Evolutionary conservation across 2,113 vertebrate species (phyloP), one percentile per base, ranked within the genome.

Genomic region (Caranx ignobilis): DNA sequence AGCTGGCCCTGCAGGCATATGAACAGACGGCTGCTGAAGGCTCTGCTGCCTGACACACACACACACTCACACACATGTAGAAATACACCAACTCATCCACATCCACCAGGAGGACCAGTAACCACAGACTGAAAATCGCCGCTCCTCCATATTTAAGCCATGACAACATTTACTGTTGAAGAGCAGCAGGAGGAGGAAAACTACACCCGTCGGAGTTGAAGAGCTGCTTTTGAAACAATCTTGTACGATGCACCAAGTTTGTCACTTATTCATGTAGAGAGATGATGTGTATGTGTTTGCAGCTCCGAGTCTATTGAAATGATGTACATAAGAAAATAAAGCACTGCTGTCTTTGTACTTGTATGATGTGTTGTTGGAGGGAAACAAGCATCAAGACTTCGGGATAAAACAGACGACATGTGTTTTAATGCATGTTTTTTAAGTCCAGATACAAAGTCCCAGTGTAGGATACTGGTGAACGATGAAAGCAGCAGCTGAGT

Each of bases 1-100:
- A 97, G 75, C 90, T 99, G 85, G 96, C 96, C 52, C 92, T 99
- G 62, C 97, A 98, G 73, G 94, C 95, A 18, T 95, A 95, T 8
- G 91, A 96, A 83, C 94, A 97, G 91, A 67, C 86, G 18, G 56
- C 77, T 6, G 80, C 75, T 4, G 12, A 89, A 47, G 87, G 65
- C 64, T 79, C 93, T 6, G 73, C 83, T 18, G 79, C 61, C 34
- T 91, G 70, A 90, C 39, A 5, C 43, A 9, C 32, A 16, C 1
- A 2, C 10, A 59, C 19, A 8, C 13, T 12, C 2, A 63, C 11
- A 15, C 45, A 55, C 15, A 71, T 34, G 16, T 34, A 26, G 16
- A 52, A 64, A 70, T 76, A 21, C 9, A 26, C 26, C 26, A 26
- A 26, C 26, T 26, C 26, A 26, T 26, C 26, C 26, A 26, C 2